These are phyloP conservation scores for Patella vulgata DNA, from an alignment of 1,140 invertebrate species.

Conservation along the genomic window DNA sequence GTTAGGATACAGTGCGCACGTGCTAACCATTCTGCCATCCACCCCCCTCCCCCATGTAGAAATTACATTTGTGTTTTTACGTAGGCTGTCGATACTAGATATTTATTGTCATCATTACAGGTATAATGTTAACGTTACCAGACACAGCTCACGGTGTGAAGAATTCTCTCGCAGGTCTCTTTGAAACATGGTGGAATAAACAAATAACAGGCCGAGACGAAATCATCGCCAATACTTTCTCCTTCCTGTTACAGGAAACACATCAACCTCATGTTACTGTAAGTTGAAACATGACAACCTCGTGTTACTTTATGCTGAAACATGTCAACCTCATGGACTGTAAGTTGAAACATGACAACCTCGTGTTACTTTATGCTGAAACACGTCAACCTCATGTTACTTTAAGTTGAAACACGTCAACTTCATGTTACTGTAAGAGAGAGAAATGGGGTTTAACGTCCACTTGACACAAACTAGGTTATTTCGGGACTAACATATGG, in stretches of 20 bases:
- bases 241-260: conserved; percentile 43
- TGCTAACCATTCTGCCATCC: no score
- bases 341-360: conserved; percentile 16
- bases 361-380: background rate
- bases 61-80: no score
- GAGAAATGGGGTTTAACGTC: no score
- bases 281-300: conserved; percentile 3
- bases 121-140: conserved; percentile 39
- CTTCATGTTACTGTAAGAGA: background rate
- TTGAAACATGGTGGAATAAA: conserved; percentile 51
- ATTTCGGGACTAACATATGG: no score
- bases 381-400: conserved; percentile 32
- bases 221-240: conserved; percentile 42
- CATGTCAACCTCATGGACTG: conserved; percentile 32
- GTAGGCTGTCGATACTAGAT: no score
- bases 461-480: no score
- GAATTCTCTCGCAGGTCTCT: conserved; percentile 37
- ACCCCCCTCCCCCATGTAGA: no score
- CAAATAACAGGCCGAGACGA: conserved; percentile 39
- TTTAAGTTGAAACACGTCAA: conserved; percentile 22
- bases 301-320: conserved; percentile 7
- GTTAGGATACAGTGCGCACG: no score
- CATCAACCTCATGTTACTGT: conserved; percentile 35
- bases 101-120: no score
- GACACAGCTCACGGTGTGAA: conserved; percentile 37